Evolutionary conservation across 2,113 vertebrate species (phyloP).

Genomic region (Diadophis punctatus): DNA sequence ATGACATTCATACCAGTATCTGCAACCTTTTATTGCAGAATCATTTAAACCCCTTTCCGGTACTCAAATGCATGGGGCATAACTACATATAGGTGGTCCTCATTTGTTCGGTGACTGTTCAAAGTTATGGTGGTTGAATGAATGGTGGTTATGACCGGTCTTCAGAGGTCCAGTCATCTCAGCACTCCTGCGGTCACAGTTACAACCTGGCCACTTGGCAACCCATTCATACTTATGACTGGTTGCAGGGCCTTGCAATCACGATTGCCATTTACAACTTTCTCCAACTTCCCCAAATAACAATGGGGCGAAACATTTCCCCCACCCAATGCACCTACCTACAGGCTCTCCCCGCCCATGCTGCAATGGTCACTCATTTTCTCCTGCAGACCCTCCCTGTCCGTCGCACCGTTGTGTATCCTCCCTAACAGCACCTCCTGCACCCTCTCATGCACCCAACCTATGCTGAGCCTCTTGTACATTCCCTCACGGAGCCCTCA

Average conservation of each 20-base stretch:
- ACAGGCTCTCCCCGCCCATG: background rate
- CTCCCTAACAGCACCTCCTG: background rate
- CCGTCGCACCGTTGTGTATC: background rate
- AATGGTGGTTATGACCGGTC: background rate
- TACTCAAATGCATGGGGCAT: background rate
- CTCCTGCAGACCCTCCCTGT: background rate
- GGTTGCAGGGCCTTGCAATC: background rate
- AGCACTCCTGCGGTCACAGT: background rate
- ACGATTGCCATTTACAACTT: background rate
- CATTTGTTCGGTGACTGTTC: background rate
- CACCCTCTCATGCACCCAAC: background rate
- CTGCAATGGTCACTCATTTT: background rate
- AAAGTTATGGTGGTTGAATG: background rate
- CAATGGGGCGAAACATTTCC: background rate
- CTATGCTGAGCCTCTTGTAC: background rate
- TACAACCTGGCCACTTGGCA: background rate
- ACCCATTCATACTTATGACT: background rate
- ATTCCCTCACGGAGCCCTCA: background rate
- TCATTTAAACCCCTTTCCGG: background rate
- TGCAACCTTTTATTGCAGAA: conserved; percentile 31
- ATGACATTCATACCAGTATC: background rate
- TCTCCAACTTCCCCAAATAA: background rate
- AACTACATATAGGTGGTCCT: background rate
- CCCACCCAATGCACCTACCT: background rate
- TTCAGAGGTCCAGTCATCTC: background rate